Base-by-base conservation (phyloP, 2,113 vertebrate species). In the Sorex fumeus region DNA sequence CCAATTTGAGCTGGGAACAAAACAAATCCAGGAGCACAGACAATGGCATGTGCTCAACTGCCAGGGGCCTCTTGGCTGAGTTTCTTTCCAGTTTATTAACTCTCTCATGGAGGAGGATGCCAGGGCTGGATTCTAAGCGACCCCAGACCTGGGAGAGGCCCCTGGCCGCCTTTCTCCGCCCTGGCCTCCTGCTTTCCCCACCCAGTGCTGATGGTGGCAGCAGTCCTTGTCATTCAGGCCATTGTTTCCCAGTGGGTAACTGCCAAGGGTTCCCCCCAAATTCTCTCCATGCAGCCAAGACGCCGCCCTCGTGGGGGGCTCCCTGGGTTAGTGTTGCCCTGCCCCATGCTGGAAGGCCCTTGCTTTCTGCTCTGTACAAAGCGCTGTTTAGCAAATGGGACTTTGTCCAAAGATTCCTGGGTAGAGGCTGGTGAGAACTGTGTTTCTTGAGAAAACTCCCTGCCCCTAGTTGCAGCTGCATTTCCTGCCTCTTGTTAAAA, bases 41-140 rank as follows among this genome's bases (percentile, higher is more conserved):
- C 90, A 92, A 84, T 83, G 78, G 87, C 83, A 62, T 93, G 95
- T 91, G 90, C 88, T 79, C 10, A 91, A 78, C 82, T 69, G 80
- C 92, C 95, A 30, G 76, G 64, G 87, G 75, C 84, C 53, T 93
- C 84, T 95, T 81, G 88, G 87, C 88, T 77, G 88, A 60, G 32
- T 94, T 91, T 94, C 81, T 93, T 96, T 96, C 93, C 95, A 85
- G 89, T 76, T 80, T 84, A 94, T 96, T 94, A 92, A 96, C 82
- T 92, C 87, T 78, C 90, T 95, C 92, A 67, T 66, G 77, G 87
- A 75, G 64, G 71, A 67, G 36, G 30, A 84, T 91, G 57, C 74
- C 27, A n/a, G 71, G 40, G 19, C 43, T 66, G 69, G 64, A 84
- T 25, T 70, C 80, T 82, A 45, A 81, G 88, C 70, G 11, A 71